These are phyloP conservation scores for Boloria euphrosyne DNA, from an alignment of 2,888 invertebrate genomes.

Conservation along the genomic window DNA sequence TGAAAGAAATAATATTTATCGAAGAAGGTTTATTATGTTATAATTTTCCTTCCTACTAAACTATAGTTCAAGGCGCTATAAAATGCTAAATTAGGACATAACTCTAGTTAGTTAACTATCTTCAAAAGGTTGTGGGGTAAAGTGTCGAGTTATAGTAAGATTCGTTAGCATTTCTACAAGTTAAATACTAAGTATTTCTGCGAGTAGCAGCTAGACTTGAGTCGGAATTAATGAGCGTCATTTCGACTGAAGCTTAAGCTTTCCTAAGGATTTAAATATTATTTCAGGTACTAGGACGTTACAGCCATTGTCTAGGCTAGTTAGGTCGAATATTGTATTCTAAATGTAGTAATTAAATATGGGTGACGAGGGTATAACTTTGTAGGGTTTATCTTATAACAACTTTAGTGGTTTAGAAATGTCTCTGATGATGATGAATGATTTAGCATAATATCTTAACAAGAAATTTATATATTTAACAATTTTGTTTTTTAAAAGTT, in stretches of 20 bases:
- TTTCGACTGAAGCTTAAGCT: constrained; percentile 19
- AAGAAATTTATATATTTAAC: too few relatives aligned
- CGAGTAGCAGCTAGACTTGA: constrained; percentile 5
- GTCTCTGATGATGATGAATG: too few relatives aligned
- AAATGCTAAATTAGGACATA: neutral
- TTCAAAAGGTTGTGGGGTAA: neutral
- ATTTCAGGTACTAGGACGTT: constrained; percentile 15
- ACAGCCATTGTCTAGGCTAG: neutral
- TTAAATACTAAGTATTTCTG: constrained; percentile 19
- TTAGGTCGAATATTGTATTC: too few relatives aligned
- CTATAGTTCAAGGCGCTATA: neutral
- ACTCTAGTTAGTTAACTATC: neutral
- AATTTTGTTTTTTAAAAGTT: too few relatives aligned
- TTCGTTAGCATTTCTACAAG: constrained; percentile 20
- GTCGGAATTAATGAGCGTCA: constrained; percentile 18
- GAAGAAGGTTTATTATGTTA: neutral
- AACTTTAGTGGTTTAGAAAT: too few relatives aligned
- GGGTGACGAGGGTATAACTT: too few relatives aligned
- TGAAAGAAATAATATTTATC: constrained; percentile 3
- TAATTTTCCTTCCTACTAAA: neutral
- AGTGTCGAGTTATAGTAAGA: constrained; percentile 9
- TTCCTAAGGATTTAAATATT: constrained; percentile 9
- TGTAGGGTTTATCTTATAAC: too few relatives aligned
- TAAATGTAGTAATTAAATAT: too few relatives aligned
- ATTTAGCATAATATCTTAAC: too few relatives aligned